Evolutionary conservation across 2,888 invertebrate genomes (phyloP), one percentile per base, ranked within the genome.

Genomic region (Branchipolynoe longqiensis): DNA sequence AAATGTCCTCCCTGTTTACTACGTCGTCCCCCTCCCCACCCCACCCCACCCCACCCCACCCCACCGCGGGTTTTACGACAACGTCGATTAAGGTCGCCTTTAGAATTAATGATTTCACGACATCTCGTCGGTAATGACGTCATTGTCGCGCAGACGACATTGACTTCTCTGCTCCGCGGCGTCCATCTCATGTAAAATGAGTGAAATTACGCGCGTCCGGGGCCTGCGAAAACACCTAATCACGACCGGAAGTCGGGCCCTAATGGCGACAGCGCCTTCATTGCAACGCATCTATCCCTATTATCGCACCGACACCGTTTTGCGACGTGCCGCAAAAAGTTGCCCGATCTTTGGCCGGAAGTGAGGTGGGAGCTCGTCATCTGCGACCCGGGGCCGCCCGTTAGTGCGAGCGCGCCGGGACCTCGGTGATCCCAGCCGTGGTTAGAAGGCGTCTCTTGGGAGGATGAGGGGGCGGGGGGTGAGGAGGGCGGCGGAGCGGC

Each of bases 201-300:
- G 78, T 78, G 78, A 78, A 78, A 78, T 78, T 78, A 78, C 78
- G 78, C 78, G 78, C 41, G 48, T 18, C 41, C 54, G 1, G 3
- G 54, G 78, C 28, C n/a, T n/a, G 78, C 22, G 25, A 78, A 78
- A 78, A 78, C 78, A 78, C 78, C 78, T 78, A 78, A 78, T 78
- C 48, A 78, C 41, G 4, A 1, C 41, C 48, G 78, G 54, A 54
- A 41, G 48, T 14, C n/a, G 28, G 48, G 78, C 28, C 48, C 78
- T 78, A 78, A 78, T 78, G 78, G 78, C 54, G 31, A 54, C 54
- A 48, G 48, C 48, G 25, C 48, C 78, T 25, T n/a, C 41, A 78
- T 78, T 78, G 78, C 78, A 31, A 48, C 78, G 48, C 78, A 78
- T 78, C 48, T 78, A 48, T 78, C 78, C 48, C 22, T 78, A 78